phyloP scores from a whole-genome alignment of 2,797 vertebrate genomes.

The Danio albolineatus region DNA sequence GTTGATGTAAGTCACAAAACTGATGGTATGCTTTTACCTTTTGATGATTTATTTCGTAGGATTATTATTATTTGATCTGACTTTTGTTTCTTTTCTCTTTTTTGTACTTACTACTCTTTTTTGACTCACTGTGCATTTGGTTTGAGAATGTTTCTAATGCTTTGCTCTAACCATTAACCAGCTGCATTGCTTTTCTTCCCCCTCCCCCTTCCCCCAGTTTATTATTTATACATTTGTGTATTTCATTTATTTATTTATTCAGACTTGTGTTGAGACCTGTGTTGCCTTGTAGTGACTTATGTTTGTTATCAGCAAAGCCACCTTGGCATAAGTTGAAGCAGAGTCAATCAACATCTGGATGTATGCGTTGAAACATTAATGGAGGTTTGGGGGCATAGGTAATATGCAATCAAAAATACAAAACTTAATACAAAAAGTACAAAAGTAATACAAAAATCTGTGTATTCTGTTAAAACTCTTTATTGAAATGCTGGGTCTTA shows the following conservation, averaged over 20 bases:
- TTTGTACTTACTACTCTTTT: slow-evolving; percentile 80
- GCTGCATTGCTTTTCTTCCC: slow-evolving; percentile 73
- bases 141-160: slow-evolving; percentile 82
- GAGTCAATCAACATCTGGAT: slow-evolving; percentile 79
- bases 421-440: too few species aligned
- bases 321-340: slow-evolving; percentile 76
- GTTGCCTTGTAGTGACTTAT: slow-evolving; percentile 79
- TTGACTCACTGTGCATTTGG: slow-evolving; percentile 82
- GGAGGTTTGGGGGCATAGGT: too few species aligned
- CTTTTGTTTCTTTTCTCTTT: slow-evolving; percentile 67
- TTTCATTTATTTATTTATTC: slow-evolving; percentile 66
- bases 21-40: slow-evolving; percentile 91
- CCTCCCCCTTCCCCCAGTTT: slow-evolving; percentile 54
- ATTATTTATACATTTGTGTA: slow-evolving; percentile 56
- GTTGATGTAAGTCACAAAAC: slow-evolving; percentile 99
- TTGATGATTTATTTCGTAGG: slow-evolving; percentile 77
- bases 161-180: slow-evolving; percentile 75
- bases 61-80: slow-evolving; percentile 78
- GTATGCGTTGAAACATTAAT: slow-evolving; percentile 51
- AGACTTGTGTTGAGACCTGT: slow-evolving; percentile 71
- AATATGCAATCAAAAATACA: too few species aligned
- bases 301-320: slow-evolving; percentile 76
- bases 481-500: neutral
- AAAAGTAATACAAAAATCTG: neutral
- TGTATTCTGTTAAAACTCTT: neutral